Evolutionary conservation across 2,797 vertebrate species (phyloP), one percentile per base, ranked within the genome.

Genomic region (Cyclopterus lumpus): DNA sequence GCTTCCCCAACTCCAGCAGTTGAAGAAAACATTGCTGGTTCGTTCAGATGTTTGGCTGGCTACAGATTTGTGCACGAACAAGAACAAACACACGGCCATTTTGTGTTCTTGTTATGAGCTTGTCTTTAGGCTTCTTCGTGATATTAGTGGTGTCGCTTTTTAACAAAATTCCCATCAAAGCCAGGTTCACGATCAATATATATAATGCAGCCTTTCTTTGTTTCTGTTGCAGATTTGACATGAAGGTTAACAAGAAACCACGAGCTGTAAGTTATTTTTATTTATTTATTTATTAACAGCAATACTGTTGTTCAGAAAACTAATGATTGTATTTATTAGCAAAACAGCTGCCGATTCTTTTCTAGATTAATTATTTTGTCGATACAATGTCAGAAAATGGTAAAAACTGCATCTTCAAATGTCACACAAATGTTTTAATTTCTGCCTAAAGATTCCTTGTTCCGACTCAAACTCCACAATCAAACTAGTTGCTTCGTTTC

Each of bases 191-290:
- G 86, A 76, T 86, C 79, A 63, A 80, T 83, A 51, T 88, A 89
- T 95, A 89, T 95, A 94, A 95, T 64, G 5, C 18, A 82, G 81
- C 81, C 54, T 68, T 62, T 9, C 28, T 59, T 77, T 63, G 90
- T 91, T 91, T 93, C 91, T 92, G 83, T 91, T 81, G 14, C 90
- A 99, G 98, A 95, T 99, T 98, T 92, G 98, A 99, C 95, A 96
- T 99, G 96, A 99, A 99, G 93, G 95, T 99, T 89, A 99, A 99
- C 95, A 99, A 99, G 95, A 99, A 99, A 88, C 97, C 98, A 51
- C 94, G 98, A 96, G 96, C 97, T 70, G 98, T 99, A 95, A 98
- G 98, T 44, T 60, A 0, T 40, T 36, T 32, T 44, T 1, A 9
- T 60, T 28, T n/a, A 1, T 51, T 28, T 51, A 1, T 48, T 57